Base-by-base conservation (phyloP, 2,888 invertebrate species). In the Pristionchus exspectatus region DNA sequence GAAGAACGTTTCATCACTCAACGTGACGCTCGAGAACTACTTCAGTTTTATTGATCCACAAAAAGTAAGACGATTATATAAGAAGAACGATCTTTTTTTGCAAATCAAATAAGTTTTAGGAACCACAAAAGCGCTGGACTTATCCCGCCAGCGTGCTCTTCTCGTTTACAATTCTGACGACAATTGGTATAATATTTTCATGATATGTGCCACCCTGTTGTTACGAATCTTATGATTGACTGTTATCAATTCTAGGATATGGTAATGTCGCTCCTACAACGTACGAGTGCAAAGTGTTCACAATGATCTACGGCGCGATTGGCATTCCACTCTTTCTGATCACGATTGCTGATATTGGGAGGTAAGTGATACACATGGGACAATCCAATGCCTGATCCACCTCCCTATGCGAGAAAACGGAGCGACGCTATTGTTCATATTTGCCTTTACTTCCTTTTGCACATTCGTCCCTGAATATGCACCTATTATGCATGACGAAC, bases 311-410 rank as follows among this genome's bases (percentile, higher is more conserved):
- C 88, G 94, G 94, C 12, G 94, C 94, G 14, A 91, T 94, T 56
- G 94, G 94, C 14, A 94, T 94, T 72, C 94, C 94, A 30, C 89
- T 94, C 3, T 94, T 94, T 89, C 91, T 94, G 21, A 94, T 94
- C 54, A 94, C 94, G 14, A 94, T 94, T 56, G 94, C 94, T 0
- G 94, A 94, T 90, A 84, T 94, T 2, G 94, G 94, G 81, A 91
- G 92, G 54, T 93, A 16, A n/a, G 21, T 24, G 21, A n/a, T 18
- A 38, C 12, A 5, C 0, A 16, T 30, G 27, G 0, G 63, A n/a
- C n/a, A 9, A 24, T 63, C 24, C 30, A 33, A 59, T 21, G 7
- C 24, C 59, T 59, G 24, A 24, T 24, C 0, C 21, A 21, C 59
- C 2, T 3, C n/a, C n/a, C n/a, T 21, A 59, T 3, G 59, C 3